Base-by-base conservation (phyloP, 2,797 vertebrate genomes). In the Tachyglossus aculeatus region DNA sequence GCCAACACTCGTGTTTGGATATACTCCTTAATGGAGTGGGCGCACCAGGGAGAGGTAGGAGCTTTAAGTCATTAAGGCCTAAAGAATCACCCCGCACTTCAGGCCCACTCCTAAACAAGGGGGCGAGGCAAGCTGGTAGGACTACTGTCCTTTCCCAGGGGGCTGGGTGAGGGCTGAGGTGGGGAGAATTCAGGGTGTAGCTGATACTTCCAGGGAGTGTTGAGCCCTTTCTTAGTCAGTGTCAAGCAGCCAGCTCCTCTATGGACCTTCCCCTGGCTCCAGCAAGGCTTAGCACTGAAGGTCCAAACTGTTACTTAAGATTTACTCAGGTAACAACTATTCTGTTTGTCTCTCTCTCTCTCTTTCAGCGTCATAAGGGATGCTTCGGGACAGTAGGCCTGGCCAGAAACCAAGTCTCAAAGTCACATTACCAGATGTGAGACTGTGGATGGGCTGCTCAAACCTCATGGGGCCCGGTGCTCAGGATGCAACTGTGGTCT, bases 61-160 rank as follows among this genome's bases (percentile, higher is more conserved):
- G 50, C 25, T 52, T 31, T 37, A 21, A 19, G 15, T 61, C 53
- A 38, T 63, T 80, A 71, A 51, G 11, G 27, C 50, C 51, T 5
- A 81, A 5, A 22, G 29, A 48, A 62, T 21, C 52, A 37, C 57
- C 59, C 67, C 64, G 73, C 77, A 45, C 18, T 60, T 6, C 53
- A 27, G 54, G 31, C 61, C 19, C 43, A 75, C n/a, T 71, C 53
- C 24, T 59, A 51, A 75, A 71, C 72, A 45, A 33, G 58, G 3
- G 52, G 52, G 9, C 40, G 33, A 16, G 54, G 36, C 18, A 31
- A 21, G 11, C 21, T 60, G 44, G 36, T 40, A 62, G n/a, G n/a
- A 31, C 27, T 37, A 63, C 51, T 25, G 5, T 60, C 8, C 33
- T 21, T 19, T 5, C 18, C 53, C 18, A 48, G 6, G 37, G 32